Conservation (phyloP, 2,888 invertebrate genomes). For the Pristionchus fissidentatus region DNA sequence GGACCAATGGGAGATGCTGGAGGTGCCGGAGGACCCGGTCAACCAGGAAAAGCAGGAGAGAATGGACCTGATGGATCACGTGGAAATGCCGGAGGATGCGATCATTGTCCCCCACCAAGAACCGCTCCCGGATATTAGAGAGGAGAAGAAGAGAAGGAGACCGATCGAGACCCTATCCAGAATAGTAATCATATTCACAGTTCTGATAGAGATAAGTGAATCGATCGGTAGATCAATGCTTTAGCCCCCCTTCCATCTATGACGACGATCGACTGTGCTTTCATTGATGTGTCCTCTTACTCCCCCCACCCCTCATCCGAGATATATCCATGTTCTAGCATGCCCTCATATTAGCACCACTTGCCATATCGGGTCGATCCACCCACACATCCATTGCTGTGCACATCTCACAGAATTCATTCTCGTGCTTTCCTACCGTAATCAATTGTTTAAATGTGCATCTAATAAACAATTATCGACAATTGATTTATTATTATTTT, state of each 20-base stretch:
- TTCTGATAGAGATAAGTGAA: slow-evolving; percentile 4
- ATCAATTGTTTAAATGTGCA: slow-evolving; percentile 13
- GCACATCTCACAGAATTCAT: slow-evolving; percentile 10
- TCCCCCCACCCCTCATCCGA: not conserved
- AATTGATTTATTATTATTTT: too few species aligned
- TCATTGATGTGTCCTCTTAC: slow-evolving; percentile 3
- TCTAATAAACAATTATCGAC: slow-evolving; percentile 3
- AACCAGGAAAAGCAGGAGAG: slow-evolving; percentile 50
- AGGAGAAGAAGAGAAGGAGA: not conserved
- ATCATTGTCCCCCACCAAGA: slow-evolving; percentile 46
- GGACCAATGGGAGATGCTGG: slow-evolving; percentile 54
- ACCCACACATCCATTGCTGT: slow-evolving; percentile 24
- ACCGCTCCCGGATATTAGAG: slow-evolving; percentile 48
- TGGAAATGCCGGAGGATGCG: slow-evolving; percentile 49
- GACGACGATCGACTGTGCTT: slow-evolving; percentile 1
- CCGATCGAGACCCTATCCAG: slow-evolving; percentile 4
- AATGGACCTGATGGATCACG: slow-evolving; percentile 56
- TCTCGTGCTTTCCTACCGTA: slow-evolving; percentile 2
- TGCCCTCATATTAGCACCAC: not conserved
- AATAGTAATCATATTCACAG: slow-evolving; percentile 43
- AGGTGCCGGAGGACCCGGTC: slow-evolving; percentile 32
- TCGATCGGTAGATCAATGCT: too few species aligned
- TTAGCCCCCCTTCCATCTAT: not conserved
- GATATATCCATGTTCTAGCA: too few species aligned
- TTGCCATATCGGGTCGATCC: slow-evolving; percentile 20